Evolutionary conservation across 2,888 invertebrate species (phyloP).

Genomic region (Cyrtodaria siliqua): DNA sequence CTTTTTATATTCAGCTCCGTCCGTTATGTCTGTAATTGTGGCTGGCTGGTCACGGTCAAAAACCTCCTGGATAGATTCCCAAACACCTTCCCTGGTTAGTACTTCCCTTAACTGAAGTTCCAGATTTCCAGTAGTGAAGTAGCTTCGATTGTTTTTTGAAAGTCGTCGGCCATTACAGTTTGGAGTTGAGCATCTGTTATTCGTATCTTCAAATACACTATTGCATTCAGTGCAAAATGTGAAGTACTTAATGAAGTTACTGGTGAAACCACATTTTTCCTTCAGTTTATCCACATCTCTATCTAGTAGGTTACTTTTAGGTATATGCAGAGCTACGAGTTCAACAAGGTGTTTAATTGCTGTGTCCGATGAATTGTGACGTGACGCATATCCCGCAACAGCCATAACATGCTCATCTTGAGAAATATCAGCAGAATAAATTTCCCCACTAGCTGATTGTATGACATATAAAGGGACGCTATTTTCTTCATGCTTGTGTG

Average conservation of each 20-base stretch:
- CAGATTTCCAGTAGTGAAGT: slow-evolving; percentile 26
- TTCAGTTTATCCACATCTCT: slow-evolving; percentile 8
- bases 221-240: slow-evolving; percentile 25
- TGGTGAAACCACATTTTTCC: slow-evolving; percentile 20
- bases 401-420: slow-evolving; percentile 24
- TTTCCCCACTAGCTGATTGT: slow-evolving; percentile 1
- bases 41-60: not conserved
- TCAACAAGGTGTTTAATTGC: slow-evolving; percentile 12
- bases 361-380: slow-evolving; percentile 34
- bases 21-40: slow-evolving; percentile 20
- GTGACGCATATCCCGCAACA: slow-evolving; percentile 17
- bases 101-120: slow-evolving; percentile 27
- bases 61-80: slow-evolving; percentile 13
- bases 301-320: slow-evolving; percentile 13
- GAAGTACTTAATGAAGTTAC: slow-evolving; percentile 13
- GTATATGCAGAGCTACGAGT: slow-evolving; percentile 17
- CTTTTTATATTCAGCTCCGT: slow-evolving; percentile 36
- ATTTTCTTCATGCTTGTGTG: not conserved
- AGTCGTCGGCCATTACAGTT: slow-evolving; percentile 16
- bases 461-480: slow-evolving; percentile 19
- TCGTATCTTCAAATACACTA: slow-evolving; percentile 10
- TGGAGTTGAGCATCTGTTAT: slow-evolving; percentile 27
- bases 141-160: slow-evolving; percentile 1
- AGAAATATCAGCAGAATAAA: slow-evolving; percentile 18
- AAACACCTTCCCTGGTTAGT: slow-evolving; percentile 18